Conservation (phyloP, 2,797 vertebrate genomes). For the Rhinophrynus dorsalis region DNA sequence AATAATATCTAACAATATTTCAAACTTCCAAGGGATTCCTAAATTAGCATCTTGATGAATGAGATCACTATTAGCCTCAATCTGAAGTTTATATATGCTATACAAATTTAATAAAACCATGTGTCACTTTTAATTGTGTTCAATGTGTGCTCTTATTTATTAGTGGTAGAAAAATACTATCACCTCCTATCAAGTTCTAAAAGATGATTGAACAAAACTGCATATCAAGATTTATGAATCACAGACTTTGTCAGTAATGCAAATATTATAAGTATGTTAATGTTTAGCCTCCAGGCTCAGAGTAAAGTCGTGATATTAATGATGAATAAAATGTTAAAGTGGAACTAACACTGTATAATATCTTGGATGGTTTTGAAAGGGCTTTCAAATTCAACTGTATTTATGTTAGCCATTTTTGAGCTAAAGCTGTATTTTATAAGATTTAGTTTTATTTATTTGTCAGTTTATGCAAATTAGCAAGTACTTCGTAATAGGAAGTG, state of each 20-base stretch:
- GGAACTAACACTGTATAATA: too few species aligned
- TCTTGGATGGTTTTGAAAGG: too few species aligned
- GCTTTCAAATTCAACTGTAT: too few species aligned
- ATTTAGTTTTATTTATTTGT: too few species aligned
- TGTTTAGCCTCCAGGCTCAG: neutral
- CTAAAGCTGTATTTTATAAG: too few species aligned
- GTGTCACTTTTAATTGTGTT: constrained; percentile 8
- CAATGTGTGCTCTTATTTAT: constrained; percentile 4
- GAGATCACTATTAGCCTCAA: constrained; percentile 7
- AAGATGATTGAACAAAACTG: constrained; percentile 36
- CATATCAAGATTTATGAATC: constrained; percentile 40
- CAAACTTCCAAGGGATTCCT: constrained; percentile 15
- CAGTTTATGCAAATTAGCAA: too few species aligned
- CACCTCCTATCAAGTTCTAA: constrained; percentile 5
- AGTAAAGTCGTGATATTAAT: constrained; percentile 17
- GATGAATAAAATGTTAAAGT: constrained; percentile 1
- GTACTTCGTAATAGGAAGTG: too few species aligned
- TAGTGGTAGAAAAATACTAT: neutral
- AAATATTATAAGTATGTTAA: constrained; percentile 26
- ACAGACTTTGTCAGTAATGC: constrained; percentile 8
- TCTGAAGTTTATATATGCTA: constrained; percentile 21
- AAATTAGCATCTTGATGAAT: constrained; percentile 21
- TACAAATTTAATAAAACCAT: constrained; percentile 19
- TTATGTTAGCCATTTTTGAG: too few species aligned
- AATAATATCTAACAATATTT: constrained; percentile 37